These are phyloP conservation scores for Musca vetustissima DNA, from an alignment of 1,140 invertebrate genomes.

Conservation along the genomic window DNA sequence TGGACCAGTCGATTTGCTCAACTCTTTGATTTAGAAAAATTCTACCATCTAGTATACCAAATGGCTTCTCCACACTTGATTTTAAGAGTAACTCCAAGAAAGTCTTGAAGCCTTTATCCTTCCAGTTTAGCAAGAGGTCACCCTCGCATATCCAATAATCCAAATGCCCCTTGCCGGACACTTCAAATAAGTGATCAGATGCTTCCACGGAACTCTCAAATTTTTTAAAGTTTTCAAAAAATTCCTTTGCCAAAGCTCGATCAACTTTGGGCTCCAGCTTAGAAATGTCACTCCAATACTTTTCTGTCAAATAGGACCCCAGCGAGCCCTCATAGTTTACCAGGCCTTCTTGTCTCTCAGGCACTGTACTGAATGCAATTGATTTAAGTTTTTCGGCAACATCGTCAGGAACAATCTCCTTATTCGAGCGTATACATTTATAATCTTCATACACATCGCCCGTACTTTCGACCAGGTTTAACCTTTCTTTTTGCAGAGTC, in stretches of 20 bases:
- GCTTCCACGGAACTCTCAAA: slow-evolving; percentile 62
- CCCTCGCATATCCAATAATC: slow-evolving; percentile 65
- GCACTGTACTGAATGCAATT: slow-evolving; percentile 39
- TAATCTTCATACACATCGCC: slow-evolving; percentile 39
- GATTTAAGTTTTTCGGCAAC: slow-evolving; percentile 39
- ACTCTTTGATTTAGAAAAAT: slow-evolving; percentile 59
- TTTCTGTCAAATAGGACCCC: slow-evolving; percentile 57
- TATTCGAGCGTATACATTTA: slow-evolving; percentile 52
- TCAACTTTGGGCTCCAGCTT: slow-evolving; percentile 34
- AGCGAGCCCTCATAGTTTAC: slow-evolving; percentile 47
- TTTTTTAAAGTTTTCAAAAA: slow-evolving; percentile 58
- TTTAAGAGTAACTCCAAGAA: slow-evolving; percentile 63
- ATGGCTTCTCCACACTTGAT: slow-evolving; percentile 25
- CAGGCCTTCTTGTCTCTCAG: slow-evolving; percentile 41
- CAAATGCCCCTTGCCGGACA: slow-evolving; percentile 59
- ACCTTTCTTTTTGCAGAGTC: slow-evolving; percentile 61
- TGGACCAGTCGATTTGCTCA: slow-evolving; percentile 55
- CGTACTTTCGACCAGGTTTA: slow-evolving; percentile 58
- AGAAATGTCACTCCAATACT: slow-evolving; percentile 45
- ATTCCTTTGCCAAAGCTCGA: slow-evolving; percentile 50
- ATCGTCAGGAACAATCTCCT: slow-evolving; percentile 44
- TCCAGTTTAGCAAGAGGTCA: slow-evolving; percentile 64
- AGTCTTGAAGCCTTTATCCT: slow-evolving; percentile 61
- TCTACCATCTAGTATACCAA: slow-evolving; percentile 44
- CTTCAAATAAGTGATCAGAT: slow-evolving; percentile 63